phyloP scores from a whole-genome alignment of 1,140 invertebrate species.

The Brachionus asplanchnoidis region DNA sequence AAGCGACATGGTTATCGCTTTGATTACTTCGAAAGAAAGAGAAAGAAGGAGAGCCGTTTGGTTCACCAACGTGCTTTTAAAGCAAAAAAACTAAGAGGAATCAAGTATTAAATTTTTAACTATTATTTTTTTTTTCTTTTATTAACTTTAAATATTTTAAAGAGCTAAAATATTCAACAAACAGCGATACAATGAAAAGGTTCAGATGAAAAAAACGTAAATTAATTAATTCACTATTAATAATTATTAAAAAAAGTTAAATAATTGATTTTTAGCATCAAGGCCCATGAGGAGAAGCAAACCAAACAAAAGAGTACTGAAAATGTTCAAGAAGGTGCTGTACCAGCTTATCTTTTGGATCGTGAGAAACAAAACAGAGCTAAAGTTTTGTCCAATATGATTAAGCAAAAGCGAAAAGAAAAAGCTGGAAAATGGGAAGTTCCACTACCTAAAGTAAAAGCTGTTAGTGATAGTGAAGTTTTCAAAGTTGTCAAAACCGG shows the following conservation, averaged over 20 bases:
- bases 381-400: conserved; percentile 96
- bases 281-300: conserved; percentile 61
- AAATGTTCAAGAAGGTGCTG: conserved; percentile 75
- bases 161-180: conserved; percentile 93
- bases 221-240: neutral
- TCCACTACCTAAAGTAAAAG: conserved; percentile 93
- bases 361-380: conserved; percentile 86
- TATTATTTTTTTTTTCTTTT: too few relatives aligned
- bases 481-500: conserved; percentile 91
- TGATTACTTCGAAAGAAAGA: conserved; percentile 90
- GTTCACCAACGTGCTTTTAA: conserved; percentile 82
- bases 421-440: conserved; percentile 99
- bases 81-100: conserved; percentile 82
- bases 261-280: conserved; percentile 46
- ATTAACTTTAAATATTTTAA: neutral
- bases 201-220: conserved; percentile 93
- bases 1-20: conserved; percentile 90
- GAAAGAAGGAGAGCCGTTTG: conserved; percentile 87
- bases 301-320: conserved; percentile 71
- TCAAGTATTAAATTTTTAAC: conserved; percentile 63
- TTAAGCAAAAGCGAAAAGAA: conserved; percentile 99
- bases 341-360: conserved; percentile 93
- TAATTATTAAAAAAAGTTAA: neutral
- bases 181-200: conserved; percentile 90
- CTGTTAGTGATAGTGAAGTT: conserved; percentile 94